phyloP scores from a whole-genome alignment of 2,797 vertebrate genomes.

The Clarias laeviceps region DNA sequence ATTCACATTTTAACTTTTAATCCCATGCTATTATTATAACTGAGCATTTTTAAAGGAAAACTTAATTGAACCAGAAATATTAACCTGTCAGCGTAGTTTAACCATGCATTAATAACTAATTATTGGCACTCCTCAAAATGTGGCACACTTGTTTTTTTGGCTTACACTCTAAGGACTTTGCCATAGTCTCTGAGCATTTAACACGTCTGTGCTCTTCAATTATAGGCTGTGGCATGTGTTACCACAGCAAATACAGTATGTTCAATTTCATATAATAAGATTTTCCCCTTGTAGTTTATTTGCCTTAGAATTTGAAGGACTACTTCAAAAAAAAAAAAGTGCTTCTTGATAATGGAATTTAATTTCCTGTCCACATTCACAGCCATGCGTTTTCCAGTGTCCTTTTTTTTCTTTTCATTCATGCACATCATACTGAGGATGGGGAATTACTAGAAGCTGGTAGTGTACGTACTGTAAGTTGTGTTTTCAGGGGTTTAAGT shows the following conservation, averaged over 20 bases:
- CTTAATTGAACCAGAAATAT: neutral
- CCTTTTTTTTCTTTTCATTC: neutral
- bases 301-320: neutral
- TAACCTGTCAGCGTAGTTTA: neutral
- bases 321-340: too few relatives aligned
- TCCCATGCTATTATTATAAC: neutral
- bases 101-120: conserved; percentile 1
- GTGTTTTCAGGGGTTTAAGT: too few relatives aligned
- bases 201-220: neutral
- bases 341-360: neutral
- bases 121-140: neutral
- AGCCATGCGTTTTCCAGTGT: neutral
- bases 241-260: neutral
- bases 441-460: neutral
- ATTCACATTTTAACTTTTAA: neutral
- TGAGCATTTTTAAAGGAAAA: neutral
- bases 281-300: neutral
- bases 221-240: neutral
- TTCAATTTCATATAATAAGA: neutral
- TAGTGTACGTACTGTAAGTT: neutral
- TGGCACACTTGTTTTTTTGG: neutral
- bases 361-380: neutral
- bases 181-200: neutral
- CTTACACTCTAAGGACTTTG: neutral
- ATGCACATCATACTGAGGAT: neutral